These are phyloP conservation scores for Epicampocera succincta DNA, from an alignment of 2,888 invertebrate species.

Conservation along the genomic window DNA sequence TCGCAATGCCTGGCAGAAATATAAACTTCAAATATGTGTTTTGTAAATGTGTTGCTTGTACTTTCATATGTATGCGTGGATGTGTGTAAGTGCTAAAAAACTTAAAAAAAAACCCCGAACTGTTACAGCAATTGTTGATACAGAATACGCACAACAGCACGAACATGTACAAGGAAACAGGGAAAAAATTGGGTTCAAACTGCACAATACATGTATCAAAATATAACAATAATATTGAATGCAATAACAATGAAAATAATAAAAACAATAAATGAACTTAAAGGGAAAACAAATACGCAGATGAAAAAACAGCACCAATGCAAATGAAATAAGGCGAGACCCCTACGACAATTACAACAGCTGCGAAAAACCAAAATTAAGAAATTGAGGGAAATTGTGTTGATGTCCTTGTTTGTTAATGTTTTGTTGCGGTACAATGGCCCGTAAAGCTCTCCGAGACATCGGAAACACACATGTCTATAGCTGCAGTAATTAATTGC, in stretches of 20 bases:
- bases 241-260: neutral
- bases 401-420: no score
- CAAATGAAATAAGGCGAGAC: no score
- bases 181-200: slow-evolving; percentile 42
- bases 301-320: no score
- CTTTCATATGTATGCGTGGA: no score
- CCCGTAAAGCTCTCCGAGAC: slow-evolving; percentile 28
- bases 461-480: no score
- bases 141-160: slow-evolving; percentile 38
- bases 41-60: no score
- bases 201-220: neutral
- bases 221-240: slow-evolving; percentile 2
- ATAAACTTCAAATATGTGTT: slow-evolving; percentile 51
- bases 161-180: slow-evolving; percentile 25
- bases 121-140: slow-evolving; percentile 55
- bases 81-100: slow-evolving; percentile 48
- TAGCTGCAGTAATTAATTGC: neutral
- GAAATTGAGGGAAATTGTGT: no score
- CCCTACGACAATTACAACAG: slow-evolving; percentile 44
- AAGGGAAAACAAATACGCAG: neutral
- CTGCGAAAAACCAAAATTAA: slow-evolving; percentile 15
- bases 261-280: slow-evolving; percentile 4
- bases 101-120: slow-evolving; percentile 23
- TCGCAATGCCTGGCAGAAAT: slow-evolving; percentile 21
- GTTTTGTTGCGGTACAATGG: slow-evolving; percentile 47